A percentile compares a stretch with the other conserved stretches of the same genome.
These are phyloP conservation scores for Euclidia mi DNA, from an alignment of 2,888 invertebrate species.

Conservation along the genomic window DNA sequence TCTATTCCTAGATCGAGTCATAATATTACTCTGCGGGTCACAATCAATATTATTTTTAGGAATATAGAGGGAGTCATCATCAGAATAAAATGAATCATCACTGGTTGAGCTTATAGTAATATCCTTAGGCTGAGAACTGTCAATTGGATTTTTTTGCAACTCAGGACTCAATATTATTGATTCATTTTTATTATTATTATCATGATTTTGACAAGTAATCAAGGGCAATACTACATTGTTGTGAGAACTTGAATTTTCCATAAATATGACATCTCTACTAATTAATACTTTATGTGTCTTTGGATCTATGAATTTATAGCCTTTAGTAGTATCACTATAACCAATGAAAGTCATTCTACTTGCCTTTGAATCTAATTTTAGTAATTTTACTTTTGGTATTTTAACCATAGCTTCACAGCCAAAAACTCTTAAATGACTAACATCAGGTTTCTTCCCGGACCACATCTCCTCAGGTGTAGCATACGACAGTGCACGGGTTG, in stretches of 20 bases:
- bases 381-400: constrained; percentile 17
- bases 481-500: constrained; percentile 11
- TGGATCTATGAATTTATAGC: constrained; percentile 25
- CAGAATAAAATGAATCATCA: constrained; percentile 7
- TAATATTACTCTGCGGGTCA: constrained; percentile 2
- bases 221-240: constrained; percentile 6
- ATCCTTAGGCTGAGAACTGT: constrained; percentile 5
- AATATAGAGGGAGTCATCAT: constrained; percentile 1
- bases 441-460: constrained; percentile 16
- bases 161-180: constrained; percentile 1
- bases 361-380: constrained; percentile 3
- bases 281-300: constrained; percentile 17
- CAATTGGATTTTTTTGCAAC: constrained; percentile 1
- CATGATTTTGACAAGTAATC: neutral
- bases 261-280: constrained; percentile 31
- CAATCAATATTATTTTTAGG: constrained; percentile 3
- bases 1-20: neutral
- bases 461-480: constrained; percentile 12
- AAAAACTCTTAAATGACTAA: constrained; percentile 16
- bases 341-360: constrained; percentile 13
- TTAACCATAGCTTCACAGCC: constrained; percentile 17
- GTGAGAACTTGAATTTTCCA: constrained; percentile 18
- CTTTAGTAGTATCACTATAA: constrained; percentile 25
- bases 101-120: neutral
- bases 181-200: constrained; percentile 1